Evolutionary conservation across 2,113 vertebrate genomes (phyloP), one percentile per base, ranked within the genome.

Genomic region (Actenoides hombroni): DNA sequence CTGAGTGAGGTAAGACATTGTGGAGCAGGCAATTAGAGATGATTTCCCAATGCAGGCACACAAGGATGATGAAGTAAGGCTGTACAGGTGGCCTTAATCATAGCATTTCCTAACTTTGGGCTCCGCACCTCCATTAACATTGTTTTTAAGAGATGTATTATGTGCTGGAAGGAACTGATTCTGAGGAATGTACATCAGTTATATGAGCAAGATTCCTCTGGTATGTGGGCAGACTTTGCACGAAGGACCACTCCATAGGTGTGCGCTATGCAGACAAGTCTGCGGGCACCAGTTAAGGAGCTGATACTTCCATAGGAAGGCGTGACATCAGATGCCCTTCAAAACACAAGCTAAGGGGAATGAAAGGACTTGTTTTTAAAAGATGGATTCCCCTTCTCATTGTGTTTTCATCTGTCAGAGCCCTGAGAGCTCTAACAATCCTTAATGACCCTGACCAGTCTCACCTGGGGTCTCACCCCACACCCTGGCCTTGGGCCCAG

Each of bases 81-180:
- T 83, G 67, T 68, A 70, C 20, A 74, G 71, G 75, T 74, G 42
- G 33, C 86, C 60, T 94, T 88, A 94, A 86, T 92, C 64, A 70
- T 10, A 90, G 63, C 40, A 24, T 88, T 95, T 94, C 96, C 64
- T 92, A 94, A 95, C 83, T 81, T 35, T 16, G 61, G 46, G 4
- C 56, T 86, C 86, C 0, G 0, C 21, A 53, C 44, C 56, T 83
- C 80, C 73, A 81, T 68, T 75, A 80, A 31, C 19, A 13, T 77
- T 86, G 56, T 78, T 95, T 91, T 77, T 74, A 71, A 76, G 71
- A 24, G 28, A 23, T 0, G 4, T n/a, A 76, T 80, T 83, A 23
- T 5, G 3, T 76, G 63, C 75, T 67, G 29, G 28, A 42, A 90
- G 64, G 71, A 77, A 42, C 56, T n/a, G 68, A 53, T 83, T 92